These are phyloP conservation scores for Drosophila arizonae DNA, from an alignment of 1,140 invertebrate genomes.

Conservation along the genomic window DNA sequence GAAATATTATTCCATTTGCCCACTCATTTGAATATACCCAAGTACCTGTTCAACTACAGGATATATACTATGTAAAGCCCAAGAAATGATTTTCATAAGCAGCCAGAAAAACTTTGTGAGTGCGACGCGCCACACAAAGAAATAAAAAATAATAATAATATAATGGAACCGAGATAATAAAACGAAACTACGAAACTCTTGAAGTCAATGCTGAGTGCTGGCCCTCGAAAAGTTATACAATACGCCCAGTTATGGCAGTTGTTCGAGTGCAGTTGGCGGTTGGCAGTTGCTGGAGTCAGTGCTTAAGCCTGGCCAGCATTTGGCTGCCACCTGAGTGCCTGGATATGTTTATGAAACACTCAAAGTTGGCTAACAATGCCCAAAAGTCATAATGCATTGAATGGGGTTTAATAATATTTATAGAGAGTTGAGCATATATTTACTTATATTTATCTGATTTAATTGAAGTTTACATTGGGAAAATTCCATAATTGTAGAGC, in stretches of 20 bases:
- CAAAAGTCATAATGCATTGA: background rate
- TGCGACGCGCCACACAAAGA: background rate
- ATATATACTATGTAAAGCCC: background rate
- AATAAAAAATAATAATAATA: constrained; percentile 22
- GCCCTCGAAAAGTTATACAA: constrained; percentile 41
- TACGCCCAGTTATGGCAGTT: constrained; percentile 36
- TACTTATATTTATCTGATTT: background rate
- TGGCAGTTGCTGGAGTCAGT: constrained; percentile 5
- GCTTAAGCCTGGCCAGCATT: constrained; percentile 21
- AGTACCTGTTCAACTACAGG: background rate
- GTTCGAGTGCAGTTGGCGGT: constrained; percentile 24
- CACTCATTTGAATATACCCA: background rate
- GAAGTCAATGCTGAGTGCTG: constrained; percentile 28
- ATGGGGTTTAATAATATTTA: background rate
- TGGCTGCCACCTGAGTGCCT: constrained; percentile 37
- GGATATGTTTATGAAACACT: constrained; percentile 36
- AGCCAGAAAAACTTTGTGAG: constrained; percentile 30
- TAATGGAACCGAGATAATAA: constrained; percentile 36
- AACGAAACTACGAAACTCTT: constrained; percentile 32
- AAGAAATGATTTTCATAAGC: background rate
- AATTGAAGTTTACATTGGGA: too few species aligned
- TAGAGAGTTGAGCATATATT: background rate
- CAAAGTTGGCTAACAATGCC: constrained; percentile 11
- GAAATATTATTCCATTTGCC: too few species aligned
- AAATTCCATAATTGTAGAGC: too few species aligned